phyloP scores from a whole-genome alignment of 2,888 invertebrate genomes.

The Chymomyza amoena region DNA sequence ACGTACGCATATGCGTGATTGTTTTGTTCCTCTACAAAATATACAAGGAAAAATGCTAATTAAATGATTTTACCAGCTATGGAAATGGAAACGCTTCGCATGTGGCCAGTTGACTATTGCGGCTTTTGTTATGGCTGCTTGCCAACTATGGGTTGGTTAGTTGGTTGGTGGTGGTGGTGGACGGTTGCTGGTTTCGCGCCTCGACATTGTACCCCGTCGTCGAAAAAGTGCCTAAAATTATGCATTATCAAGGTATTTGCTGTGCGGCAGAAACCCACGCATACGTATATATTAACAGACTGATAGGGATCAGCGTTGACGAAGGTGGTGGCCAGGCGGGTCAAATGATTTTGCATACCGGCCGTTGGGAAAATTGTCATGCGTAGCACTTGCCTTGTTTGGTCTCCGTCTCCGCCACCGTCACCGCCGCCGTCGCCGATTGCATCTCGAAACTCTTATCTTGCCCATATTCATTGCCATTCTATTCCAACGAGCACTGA shows the following conservation, averaged over 20 bases:
- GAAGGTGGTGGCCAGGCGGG: conserved; percentile 24
- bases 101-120: conserved; percentile 30
- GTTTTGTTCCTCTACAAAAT: conserved; percentile 63
- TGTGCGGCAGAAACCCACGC: conserved; percentile 47
- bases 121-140: background rate
- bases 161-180: conserved; percentile 29
- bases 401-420: background rate
- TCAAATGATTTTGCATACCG: conserved; percentile 71
- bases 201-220: conserved; percentile 44
- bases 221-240: conserved; percentile 72
- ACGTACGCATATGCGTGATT: conserved; percentile 66
- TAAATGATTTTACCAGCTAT: conserved; percentile 69
- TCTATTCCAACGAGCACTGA: conserved; percentile 67
- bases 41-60: conserved; percentile 65
- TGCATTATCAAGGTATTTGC: conserved; percentile 64
- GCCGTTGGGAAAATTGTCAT: conserved; percentile 40
- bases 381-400: conserved; percentile 20
- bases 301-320: conserved; percentile 59
- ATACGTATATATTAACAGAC: conserved; percentile 68
- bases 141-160: conserved; percentile 7
- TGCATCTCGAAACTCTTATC: background rate
- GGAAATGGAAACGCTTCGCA: conserved; percentile 34
- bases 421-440: too few relatives aligned
- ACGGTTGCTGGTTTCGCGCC: conserved; percentile 40
- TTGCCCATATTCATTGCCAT: background rate